phyloP scores from a whole-genome alignment of 2,888 invertebrate species.

The Drosophila kokeensis region DNA sequence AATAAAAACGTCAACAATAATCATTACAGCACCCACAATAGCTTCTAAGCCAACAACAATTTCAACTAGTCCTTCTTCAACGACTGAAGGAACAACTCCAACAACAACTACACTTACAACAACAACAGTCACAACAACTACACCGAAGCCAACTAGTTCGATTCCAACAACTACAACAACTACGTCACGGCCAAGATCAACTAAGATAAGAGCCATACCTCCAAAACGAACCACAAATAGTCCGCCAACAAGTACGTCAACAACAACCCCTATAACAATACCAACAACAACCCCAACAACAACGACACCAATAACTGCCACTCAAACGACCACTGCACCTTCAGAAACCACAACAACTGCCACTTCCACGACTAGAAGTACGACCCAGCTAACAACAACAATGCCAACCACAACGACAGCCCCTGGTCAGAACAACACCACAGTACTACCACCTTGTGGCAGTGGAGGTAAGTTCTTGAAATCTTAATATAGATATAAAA shows the following conservation, averaged over 20 bases:
- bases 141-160: not conserved
- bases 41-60: not conserved
- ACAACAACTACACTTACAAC: slow-evolving; percentile 1
- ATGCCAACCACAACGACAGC: slow-evolving; percentile 17
- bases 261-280: slow-evolving; percentile 3
- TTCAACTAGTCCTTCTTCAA: too few relatives aligned
- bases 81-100: too few relatives aligned
- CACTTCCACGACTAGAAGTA: slow-evolving; percentile 4
- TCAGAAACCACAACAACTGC: slow-evolving; percentile 5
- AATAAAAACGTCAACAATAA: not conserved
- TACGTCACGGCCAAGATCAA: not conserved
- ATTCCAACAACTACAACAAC: slow-evolving; percentile 3
- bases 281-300: slow-evolving; percentile 8
- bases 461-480: slow-evolving; percentile 25
- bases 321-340: slow-evolving; percentile 9
- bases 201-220: not conserved
- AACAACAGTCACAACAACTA: slow-evolving; percentile 5
- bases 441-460: slow-evolving; percentile 32
- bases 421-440: slow-evolving; percentile 20
- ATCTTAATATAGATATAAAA: not conserved
- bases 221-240: not conserved
- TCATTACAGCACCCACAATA: slow-evolving; percentile 9
- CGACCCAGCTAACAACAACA: slow-evolving; percentile 11
- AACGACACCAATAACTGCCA: not conserved
- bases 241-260: not conserved